phyloP scores from a whole-genome alignment of 2,888 invertebrate species.

The Parnassius orleans region DNA sequence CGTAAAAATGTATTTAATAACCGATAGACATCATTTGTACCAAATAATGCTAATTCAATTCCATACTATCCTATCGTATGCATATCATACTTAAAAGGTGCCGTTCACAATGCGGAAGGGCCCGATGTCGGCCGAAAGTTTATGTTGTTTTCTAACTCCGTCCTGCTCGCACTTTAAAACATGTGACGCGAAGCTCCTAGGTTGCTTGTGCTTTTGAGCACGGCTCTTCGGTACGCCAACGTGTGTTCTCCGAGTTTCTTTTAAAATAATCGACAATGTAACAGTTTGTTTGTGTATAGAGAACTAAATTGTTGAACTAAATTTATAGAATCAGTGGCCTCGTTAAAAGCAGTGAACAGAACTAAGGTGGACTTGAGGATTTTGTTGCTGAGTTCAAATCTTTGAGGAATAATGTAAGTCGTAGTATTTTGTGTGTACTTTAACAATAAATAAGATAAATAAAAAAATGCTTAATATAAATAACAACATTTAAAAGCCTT shows the following conservation, averaged over 20 bases:
- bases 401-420: constrained; percentile 27
- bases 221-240: constrained; percentile 40
- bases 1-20: no score
- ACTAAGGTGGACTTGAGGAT: constrained; percentile 4
- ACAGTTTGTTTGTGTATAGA: constrained; percentile 52
- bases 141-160: constrained; percentile 60
- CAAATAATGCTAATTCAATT: constrained; percentile 16
- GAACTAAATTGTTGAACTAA: constrained; percentile 40
- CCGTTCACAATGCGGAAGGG: constrained; percentile 47
- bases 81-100: constrained; percentile 44
- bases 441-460: no score
- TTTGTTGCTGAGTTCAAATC: constrained; percentile 17
- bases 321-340: constrained; percentile 29
- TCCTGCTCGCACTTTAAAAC: constrained; percentile 69
- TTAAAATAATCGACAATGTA: constrained; percentile 50
- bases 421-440: no score
- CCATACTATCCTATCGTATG: constrained; percentile 47
- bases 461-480: no score
- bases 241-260: constrained; percentile 47
- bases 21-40: no score
- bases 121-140: constrained; percentile 66
- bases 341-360: constrained; percentile 11
- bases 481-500: no score
- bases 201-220: constrained; percentile 41
- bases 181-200: constrained; percentile 48